Conservation (phyloP, 2,113 vertebrate species). For the Ochotona curzoniae region DNA sequence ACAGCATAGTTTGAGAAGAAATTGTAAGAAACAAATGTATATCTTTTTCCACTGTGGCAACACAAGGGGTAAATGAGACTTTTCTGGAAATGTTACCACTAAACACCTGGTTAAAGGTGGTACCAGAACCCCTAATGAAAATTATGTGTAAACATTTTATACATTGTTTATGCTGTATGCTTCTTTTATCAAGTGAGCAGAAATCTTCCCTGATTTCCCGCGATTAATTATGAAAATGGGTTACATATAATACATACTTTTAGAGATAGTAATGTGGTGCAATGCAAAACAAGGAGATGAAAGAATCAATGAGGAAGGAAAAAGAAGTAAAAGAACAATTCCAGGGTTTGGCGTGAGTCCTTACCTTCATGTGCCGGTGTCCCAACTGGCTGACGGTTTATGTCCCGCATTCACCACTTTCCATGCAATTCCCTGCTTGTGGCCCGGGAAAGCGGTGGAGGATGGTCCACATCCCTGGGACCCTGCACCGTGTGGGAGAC, state of each 20-base stretch:
- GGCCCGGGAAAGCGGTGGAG: too few relatives aligned
- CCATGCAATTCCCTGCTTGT: too few relatives aligned
- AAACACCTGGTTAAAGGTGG: background rate
- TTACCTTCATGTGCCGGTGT: too few relatives aligned
- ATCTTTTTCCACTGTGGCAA: background rate
- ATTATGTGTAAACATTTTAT: background rate
- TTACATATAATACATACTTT: background rate
- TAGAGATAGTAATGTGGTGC: background rate
- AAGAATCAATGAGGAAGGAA: background rate
- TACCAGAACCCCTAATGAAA: rapidly evolving
- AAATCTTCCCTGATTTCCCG: background rate
- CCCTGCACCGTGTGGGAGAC: too few relatives aligned
- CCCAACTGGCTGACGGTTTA: too few relatives aligned
- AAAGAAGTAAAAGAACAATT: background rate
- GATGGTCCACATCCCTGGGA: too few relatives aligned
- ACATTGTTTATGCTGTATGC: background rate
- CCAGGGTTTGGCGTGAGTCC: too few relatives aligned
- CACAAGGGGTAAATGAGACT: background rate
- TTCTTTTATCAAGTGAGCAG: background rate
- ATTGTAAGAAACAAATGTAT: background rate
- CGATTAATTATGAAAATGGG: background rate
- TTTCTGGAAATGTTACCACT: background rate
- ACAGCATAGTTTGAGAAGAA: background rate
- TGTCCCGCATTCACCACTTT: too few relatives aligned
- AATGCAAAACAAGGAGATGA: background rate